phyloP scores from a whole-genome alignment of 2,113 vertebrate species.

The Chascanopsetta lugubris region DNA sequence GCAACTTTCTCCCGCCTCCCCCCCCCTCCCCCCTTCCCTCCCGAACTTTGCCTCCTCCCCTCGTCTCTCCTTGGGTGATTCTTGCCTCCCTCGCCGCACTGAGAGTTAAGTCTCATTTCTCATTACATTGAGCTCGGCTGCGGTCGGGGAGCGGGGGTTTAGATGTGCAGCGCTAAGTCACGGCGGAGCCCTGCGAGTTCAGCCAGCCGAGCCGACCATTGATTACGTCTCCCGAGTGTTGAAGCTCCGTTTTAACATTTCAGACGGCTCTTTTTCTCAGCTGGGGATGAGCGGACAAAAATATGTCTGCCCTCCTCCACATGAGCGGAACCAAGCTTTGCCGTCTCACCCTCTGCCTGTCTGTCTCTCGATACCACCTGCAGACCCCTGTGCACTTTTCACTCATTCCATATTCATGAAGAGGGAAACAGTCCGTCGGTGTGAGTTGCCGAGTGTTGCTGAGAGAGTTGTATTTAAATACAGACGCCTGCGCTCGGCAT shows the following conservation, averaged over 20 bases:
- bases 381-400: constrained; percentile 28
- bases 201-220: constrained; percentile 37
- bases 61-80: constrained; percentile 17
- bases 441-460: constrained; percentile 22
- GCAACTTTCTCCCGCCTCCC: not conserved
- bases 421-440: constrained; percentile 14
- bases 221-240: constrained; percentile 49
- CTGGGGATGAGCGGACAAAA: constrained; percentile 14
- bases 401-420: constrained; percentile 66
- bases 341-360: not conserved
- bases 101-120: constrained; percentile 57
- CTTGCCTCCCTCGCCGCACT: constrained; percentile 1
- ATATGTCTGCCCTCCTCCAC: not conserved
- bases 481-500: not conserved
- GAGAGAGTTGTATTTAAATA: constrained; percentile 19
- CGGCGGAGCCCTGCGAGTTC: constrained; percentile 41
- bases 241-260: constrained; percentile 45
- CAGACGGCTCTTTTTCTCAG: constrained; percentile 25
- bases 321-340: constrained; percentile 11
- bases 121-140: constrained; percentile 45
- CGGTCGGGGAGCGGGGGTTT: constrained; percentile 25
- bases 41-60: not conserved
- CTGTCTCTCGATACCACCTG: too few species aligned
- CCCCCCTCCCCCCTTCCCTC: not conserved
- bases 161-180: constrained; percentile 44